phyloP scores from a whole-genome alignment of 2,113 vertebrate genomes.

The Apus apus region DNA sequence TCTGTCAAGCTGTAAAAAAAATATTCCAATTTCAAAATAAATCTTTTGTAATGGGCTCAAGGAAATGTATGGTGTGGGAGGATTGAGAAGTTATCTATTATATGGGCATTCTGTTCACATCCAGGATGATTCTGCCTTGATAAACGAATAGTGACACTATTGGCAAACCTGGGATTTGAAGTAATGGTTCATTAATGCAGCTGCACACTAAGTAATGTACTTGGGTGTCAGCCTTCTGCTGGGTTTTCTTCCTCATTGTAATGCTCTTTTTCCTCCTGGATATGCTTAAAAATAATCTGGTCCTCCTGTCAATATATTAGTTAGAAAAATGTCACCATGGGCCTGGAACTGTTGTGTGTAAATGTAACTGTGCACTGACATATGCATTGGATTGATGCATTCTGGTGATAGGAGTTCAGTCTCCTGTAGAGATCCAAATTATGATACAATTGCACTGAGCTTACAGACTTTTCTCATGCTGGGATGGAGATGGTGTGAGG shows the following conservation, averaged over 20 bases:
- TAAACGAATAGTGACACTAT: constrained; percentile 31
- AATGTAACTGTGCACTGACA: constrained; percentile 51
- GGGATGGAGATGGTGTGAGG: constrained; percentile 63
- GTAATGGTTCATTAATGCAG: constrained; percentile 69
- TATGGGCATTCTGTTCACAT: constrained; percentile 47
- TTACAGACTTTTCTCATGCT: constrained; percentile 66
- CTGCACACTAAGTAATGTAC: constrained; percentile 55
- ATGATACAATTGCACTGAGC: constrained; percentile 57
- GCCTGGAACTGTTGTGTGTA: neutral
- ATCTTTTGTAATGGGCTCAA: constrained; percentile 66
- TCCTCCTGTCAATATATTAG: constrained; percentile 40
- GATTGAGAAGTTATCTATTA: constrained; percentile 25
- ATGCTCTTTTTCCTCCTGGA: constrained; percentile 19
- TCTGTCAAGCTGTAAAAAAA: constrained; percentile 35
- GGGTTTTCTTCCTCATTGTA: constrained; percentile 14
- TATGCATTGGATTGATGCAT: constrained; percentile 33
- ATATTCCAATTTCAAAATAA: constrained; percentile 54
- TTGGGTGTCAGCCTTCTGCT: constrained; percentile 17
- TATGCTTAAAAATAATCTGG: neutral
- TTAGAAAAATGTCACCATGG: constrained; percentile 31
- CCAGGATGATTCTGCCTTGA: constrained; percentile 49
- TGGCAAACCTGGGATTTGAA: constrained; percentile 61
- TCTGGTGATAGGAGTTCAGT: constrained; percentile 32
- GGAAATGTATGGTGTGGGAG: constrained; percentile 46
- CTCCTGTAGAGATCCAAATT: constrained; percentile 78